Evolutionary conservation across 2,113 vertebrate species (phyloP).

Genomic region (Heptranchias perlo): DNA sequence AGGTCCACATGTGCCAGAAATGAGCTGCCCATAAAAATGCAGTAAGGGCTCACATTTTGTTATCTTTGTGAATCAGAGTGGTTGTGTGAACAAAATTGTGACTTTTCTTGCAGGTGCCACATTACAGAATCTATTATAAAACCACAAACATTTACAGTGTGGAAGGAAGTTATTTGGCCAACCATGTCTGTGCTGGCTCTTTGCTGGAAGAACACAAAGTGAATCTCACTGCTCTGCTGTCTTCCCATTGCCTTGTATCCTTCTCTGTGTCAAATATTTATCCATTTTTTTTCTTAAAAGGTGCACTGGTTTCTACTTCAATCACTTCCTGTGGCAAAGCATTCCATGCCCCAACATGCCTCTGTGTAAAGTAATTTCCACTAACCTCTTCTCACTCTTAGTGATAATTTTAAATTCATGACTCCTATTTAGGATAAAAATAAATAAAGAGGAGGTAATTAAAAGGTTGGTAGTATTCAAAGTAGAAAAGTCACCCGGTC

Average conservation of each 20-base stretch:
- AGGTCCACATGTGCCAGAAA: no score
- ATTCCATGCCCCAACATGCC: background rate
- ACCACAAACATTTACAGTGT: background rate
- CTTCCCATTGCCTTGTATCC: background rate
- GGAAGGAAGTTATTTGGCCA: background rate
- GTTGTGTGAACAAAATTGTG: background rate
- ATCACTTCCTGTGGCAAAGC: background rate
- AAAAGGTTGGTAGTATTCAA: no score
- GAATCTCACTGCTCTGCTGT: background rate
- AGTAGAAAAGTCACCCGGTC: no score
- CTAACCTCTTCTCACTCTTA: background rate
- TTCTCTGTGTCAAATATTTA: background rate
- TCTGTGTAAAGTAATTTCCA: background rate
- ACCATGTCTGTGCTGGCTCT: background rate
- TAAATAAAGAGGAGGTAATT: no score
- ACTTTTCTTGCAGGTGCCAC: background rate
- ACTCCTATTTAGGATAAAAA: no score
- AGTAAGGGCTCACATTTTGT: background rate
- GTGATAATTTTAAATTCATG: background rate
- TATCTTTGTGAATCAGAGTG: background rate
- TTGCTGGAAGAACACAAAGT: background rate
- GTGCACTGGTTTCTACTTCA: background rate
- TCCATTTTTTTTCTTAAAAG: background rate
- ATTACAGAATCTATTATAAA: background rate
- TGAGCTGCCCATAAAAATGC: background rate